These are phyloP conservation scores for Aplocera efformata DNA, from an alignment of 2,888 invertebrate species.

Conservation along the genomic window DNA sequence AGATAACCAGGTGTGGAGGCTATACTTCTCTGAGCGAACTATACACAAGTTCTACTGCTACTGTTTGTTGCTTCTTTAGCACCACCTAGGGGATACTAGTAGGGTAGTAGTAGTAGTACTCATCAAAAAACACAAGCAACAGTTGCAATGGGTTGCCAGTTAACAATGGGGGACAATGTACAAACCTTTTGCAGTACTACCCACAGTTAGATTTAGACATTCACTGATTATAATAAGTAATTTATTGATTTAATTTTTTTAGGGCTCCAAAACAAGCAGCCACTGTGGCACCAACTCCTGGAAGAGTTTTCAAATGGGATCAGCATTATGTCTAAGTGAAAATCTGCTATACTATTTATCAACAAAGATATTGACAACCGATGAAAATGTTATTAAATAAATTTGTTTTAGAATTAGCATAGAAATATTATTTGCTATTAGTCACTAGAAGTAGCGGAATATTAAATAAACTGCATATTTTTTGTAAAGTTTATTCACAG, in stretches of 20 bases:
- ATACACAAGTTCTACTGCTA: too few species aligned
- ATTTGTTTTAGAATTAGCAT: constrained; percentile 15
- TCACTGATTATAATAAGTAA: too few species aligned
- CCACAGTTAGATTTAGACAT: too few species aligned
- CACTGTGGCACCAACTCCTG: constrained; percentile 77
- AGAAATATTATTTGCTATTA: background rate
- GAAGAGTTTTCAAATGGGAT: constrained; percentile 80
- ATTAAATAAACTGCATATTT: background rate
- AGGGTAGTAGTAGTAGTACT: too few species aligned
- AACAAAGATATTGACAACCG: constrained; percentile 10
- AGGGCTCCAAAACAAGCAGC: constrained; percentile 53
- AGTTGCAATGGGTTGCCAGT: too few species aligned
- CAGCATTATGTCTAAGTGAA: constrained; percentile 54
- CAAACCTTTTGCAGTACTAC: too few species aligned
- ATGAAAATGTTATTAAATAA: constrained; percentile 22
- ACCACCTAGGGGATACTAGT: too few species aligned
- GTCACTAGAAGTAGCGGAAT: constrained; percentile 1
- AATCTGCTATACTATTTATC: background rate
- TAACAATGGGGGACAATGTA: too few species aligned
- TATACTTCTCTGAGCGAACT: too few species aligned
- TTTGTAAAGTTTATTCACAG: background rate
- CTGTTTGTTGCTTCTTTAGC: too few species aligned
- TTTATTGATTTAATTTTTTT: constrained; percentile 45
- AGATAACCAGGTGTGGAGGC: too few species aligned
- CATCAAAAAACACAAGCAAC: too few species aligned